Base-by-base conservation (phyloP, 53 echinoderm and acorn worm genomes). In the Mesocentrotus franciscanus region DNA sequence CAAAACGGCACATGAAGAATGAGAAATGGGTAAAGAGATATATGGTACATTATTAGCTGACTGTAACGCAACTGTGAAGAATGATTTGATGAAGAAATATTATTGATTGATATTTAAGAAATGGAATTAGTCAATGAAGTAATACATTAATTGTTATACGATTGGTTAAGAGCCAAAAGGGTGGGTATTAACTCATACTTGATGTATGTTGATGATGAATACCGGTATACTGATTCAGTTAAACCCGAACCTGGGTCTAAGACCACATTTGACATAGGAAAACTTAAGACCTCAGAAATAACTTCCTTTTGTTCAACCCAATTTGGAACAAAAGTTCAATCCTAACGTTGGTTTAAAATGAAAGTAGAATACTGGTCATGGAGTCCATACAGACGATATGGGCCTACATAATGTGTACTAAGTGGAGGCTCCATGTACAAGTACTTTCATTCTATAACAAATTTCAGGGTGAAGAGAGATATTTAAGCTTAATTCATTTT, bases 21-120 rank as follows among this genome's bases (percentile, higher is more conserved):
- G 87, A 87, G n/a, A 87, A 87, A 87, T 59, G 2, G 49, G 58
- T 87, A n/a, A 58, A 87, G 87, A 87, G 87, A 87, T 87, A 75
- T 8, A n/a, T 49, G 87, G 58, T 59, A 84, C 55, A 84, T 84
- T 18, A 42, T 84, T 84, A 84, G 84, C 74, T 12, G 18, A 49
- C 49, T 49, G 49, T 49, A 62, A 74, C 29, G 30, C 14, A 32
- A 74, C 32, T 30, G 9, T 74, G 74, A 32, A 74, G 74, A 29
- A 32, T 32, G 74, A 30, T 30, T 74, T 9, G 11, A 42, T 42
- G 18, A 35, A 20, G 81, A 39, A 17, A 36, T 0, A 81, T 81
- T 42, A 39, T 36, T 2, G 36, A 42, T 20, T 35, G 81, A 81
- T 39, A 49, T 42, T 36, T 81, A 9, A 81, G 20, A 81, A 81